Evolutionary conservation across 2,888 invertebrate genomes (phyloP).

Genomic region (Chrysodeixis includens): DNA sequence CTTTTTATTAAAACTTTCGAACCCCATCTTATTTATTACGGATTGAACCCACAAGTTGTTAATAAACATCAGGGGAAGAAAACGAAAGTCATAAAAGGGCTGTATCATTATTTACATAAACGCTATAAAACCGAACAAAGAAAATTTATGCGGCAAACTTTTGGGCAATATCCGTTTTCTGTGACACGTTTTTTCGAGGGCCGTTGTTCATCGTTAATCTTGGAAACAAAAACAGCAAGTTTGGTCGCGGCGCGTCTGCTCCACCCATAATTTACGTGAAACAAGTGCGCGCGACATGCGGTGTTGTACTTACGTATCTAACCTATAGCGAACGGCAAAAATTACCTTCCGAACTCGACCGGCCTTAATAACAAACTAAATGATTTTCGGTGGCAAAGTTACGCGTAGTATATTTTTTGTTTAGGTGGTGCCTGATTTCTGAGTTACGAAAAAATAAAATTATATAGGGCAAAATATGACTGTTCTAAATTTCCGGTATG

Average conservation of each 20-base stretch:
- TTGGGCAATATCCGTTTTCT: slow-evolving; percentile 83
- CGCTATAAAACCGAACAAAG: slow-evolving; percentile 78
- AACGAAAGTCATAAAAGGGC: slow-evolving; percentile 71
- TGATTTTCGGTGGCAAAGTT: slow-evolving; percentile 54
- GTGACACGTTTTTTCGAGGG: slow-evolving; percentile 86
- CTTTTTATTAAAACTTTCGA: slow-evolving; percentile 50
- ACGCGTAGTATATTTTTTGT: slow-evolving; percentile 32
- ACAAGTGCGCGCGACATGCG: slow-evolving; percentile 84
- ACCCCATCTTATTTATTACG: slow-evolving; percentile 55
- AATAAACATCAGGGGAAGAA: slow-evolving; percentile 60
- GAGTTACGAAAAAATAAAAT: too few species aligned
- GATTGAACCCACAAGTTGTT: slow-evolving; percentile 60
- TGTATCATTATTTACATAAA: slow-evolving; percentile 81
- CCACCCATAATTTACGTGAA: slow-evolving; percentile 80
- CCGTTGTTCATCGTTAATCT: slow-evolving; percentile 88
- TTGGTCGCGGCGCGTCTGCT: slow-evolving; percentile 78
- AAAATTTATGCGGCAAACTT: slow-evolving; percentile 84
- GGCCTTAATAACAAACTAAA: slow-evolving; percentile 43
- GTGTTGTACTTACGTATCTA: slow-evolving; percentile 58
- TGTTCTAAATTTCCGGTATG: too few species aligned
- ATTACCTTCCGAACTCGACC: slow-evolving; percentile 62
- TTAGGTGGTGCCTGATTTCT: slow-evolving; percentile 37
- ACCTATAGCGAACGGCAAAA: slow-evolving; percentile 62
- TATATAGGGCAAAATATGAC: too few species aligned
- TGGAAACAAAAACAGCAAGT: slow-evolving; percentile 87